Conservation (phyloP, 2,113 vertebrate species). For the Cynoglossus semilaevis region DNA sequence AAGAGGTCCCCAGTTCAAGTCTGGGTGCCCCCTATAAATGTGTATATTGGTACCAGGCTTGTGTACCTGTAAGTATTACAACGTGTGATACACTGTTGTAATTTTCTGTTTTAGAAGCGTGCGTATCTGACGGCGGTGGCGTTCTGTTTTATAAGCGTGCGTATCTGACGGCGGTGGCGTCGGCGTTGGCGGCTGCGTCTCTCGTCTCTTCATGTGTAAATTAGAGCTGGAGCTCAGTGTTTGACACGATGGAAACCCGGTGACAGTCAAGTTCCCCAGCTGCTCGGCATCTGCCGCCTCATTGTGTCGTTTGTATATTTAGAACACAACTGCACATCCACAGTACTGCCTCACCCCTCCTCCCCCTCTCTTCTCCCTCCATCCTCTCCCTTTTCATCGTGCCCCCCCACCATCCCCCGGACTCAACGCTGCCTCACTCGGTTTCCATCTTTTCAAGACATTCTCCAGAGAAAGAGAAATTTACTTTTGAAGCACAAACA, state of each 20-base stretch:
- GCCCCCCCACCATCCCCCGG: slow-evolving; percentile 11
- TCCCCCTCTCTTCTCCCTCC: slow-evolving; percentile 1
- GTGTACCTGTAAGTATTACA: too few relatives aligned
- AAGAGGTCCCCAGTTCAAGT: too few relatives aligned
- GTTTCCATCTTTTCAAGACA: slow-evolving; percentile 35
- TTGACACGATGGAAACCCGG: slow-evolving; percentile 24
- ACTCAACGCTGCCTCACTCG: slow-evolving; percentile 32
- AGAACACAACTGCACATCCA: slow-evolving; percentile 69
- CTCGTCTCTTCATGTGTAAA: slow-evolving; percentile 26
- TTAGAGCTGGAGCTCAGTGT: slow-evolving; percentile 4
- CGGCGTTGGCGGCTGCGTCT: not conserved
- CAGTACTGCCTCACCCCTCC: slow-evolving; percentile 22
- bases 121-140: not conserved
- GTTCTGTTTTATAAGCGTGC: too few relatives aligned
- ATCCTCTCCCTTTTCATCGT: slow-evolving; percentile 16
- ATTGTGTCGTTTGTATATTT: slow-evolving; percentile 76
- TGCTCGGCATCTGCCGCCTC: slow-evolving; percentile 54
- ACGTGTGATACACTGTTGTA: too few relatives aligned
- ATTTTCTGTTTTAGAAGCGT: too few relatives aligned
- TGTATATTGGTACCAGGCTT: too few relatives aligned
- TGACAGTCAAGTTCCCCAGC: slow-evolving; percentile 62
- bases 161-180: not conserved
- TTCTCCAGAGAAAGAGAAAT: slow-evolving; percentile 54
- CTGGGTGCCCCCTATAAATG: slow-evolving; percentile 65
- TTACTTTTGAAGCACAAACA: slow-evolving; percentile 35